Conservation (phyloP, 2,888 invertebrate genomes). For the Spilarctia lutea region DNA sequence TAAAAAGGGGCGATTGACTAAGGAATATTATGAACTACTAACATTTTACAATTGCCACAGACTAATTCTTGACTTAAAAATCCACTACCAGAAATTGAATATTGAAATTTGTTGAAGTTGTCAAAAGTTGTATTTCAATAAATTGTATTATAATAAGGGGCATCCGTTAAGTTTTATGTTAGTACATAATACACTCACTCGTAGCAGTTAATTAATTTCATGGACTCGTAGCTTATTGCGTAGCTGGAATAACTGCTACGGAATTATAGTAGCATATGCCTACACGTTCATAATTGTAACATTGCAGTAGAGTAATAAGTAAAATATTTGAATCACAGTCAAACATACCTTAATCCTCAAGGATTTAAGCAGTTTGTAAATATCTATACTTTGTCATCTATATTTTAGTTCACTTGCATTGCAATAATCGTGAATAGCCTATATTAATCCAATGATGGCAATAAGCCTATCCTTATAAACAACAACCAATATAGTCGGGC, state of each 20-base stretch:
- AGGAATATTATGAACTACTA: no score
- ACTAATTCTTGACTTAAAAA: no score
- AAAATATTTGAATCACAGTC: neutral
- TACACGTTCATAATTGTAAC: neutral
- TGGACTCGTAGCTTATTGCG: neutral
- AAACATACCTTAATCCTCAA: no score
- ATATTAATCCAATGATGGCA: no score
- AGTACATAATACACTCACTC: neutral
- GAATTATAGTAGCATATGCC: neutral
- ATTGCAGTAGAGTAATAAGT: neutral
- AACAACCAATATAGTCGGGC: no score
- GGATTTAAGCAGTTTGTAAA: no score
- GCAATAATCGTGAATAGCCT: no score
- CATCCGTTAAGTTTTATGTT: neutral
- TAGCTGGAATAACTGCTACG: conserved; percentile 6
- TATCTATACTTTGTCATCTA: no score
- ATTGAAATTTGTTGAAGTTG: neutral
- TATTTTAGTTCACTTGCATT: no score
- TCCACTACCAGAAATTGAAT: neutral
- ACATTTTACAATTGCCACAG: no score
- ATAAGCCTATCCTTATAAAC: no score
- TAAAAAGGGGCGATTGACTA: neutral
- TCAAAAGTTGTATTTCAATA: neutral
- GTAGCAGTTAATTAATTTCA: neutral
- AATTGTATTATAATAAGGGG: neutral